Percentiles rank a stretch among this genome's conserved stretches.
Conservation (phyloP, 1,140 invertebrate genomes). For the Zaprionus inermis region DNA sequence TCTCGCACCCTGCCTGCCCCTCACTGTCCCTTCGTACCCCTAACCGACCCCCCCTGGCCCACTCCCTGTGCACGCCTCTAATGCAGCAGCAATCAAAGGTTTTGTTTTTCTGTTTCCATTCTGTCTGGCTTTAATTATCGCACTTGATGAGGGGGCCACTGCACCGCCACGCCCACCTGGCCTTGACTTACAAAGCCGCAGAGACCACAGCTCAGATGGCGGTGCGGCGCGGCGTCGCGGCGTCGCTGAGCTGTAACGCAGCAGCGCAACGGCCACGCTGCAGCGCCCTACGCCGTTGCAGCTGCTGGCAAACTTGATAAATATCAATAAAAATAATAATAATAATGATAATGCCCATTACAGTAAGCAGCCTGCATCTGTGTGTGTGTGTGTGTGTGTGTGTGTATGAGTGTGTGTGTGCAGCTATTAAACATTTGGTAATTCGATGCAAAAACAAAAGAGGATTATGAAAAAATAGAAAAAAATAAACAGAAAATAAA, state of each 20-base stretch:
- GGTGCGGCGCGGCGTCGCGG: background rate
- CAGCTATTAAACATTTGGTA: slow-evolving; percentile 40
- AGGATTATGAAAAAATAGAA: slow-evolving; percentile 3
- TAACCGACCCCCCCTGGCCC: no score
- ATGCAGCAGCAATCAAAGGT: slow-evolving; percentile 33
- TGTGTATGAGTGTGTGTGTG: no score
- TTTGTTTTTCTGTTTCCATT: slow-evolving; percentile 29
- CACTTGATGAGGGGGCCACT: slow-evolving; percentile 40
- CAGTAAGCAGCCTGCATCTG: background rate
- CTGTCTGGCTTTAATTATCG: slow-evolving; percentile 58
- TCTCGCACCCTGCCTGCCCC: background rate
- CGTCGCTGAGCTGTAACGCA: slow-evolving; percentile 45
- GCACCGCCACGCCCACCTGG: slow-evolving; percentile 43
- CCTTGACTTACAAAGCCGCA: slow-evolving; percentile 71
- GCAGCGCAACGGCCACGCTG: background rate
- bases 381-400: background rate
- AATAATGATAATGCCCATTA: slow-evolving; percentile 37
- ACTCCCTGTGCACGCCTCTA: background rate
- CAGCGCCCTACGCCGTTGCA: background rate
- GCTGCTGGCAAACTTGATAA: slow-evolving; percentile 9
- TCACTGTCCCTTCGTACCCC: background rate
- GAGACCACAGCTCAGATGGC: slow-evolving; percentile 47
- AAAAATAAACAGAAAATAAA: slow-evolving; percentile 1
- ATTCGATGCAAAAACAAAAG: slow-evolving; percentile 32
- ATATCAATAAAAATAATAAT: slow-evolving; percentile 31